phyloP scores from a whole-genome alignment of 2,797 vertebrate genomes.

The Fratercula arctica region DNA sequence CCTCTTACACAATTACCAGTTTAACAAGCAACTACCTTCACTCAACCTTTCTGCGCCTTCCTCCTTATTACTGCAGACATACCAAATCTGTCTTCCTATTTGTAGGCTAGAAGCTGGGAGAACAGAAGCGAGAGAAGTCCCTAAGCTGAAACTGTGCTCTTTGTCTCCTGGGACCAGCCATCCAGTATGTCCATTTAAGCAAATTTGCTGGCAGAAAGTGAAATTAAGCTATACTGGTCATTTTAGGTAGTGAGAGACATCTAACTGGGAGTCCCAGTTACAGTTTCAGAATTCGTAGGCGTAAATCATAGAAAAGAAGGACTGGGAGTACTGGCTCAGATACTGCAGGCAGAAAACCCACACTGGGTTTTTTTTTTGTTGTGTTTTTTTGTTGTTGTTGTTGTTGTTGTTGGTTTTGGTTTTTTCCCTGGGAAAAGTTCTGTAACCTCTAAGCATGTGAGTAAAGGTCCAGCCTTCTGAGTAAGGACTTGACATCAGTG shows the following conservation, averaged over 20 bases:
- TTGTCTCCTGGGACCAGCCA: background rate
- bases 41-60: background rate
- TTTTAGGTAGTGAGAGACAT: background rate
- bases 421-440: background rate
- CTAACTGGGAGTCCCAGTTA: background rate
- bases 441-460: background rate
- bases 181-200: background rate
- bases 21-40: background rate
- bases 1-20: background rate
- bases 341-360: background rate
- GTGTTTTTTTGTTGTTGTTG: too few species aligned
- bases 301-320: background rate
- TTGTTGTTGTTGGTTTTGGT: background rate
- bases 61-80: background rate
- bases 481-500: background rate
- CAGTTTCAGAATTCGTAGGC: background rate
- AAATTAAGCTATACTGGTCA: background rate
- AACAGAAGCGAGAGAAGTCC: background rate
- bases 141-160: background rate
- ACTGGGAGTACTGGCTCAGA: background rate
- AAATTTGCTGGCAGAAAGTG: background rate
- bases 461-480: background rate
- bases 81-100: background rate
- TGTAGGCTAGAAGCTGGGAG: background rate
- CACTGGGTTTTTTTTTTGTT: background rate